These are phyloP conservation scores for Drosophila serrata DNA, from an alignment of 1,140 invertebrate genomes.

Conservation along the genomic window DNA sequence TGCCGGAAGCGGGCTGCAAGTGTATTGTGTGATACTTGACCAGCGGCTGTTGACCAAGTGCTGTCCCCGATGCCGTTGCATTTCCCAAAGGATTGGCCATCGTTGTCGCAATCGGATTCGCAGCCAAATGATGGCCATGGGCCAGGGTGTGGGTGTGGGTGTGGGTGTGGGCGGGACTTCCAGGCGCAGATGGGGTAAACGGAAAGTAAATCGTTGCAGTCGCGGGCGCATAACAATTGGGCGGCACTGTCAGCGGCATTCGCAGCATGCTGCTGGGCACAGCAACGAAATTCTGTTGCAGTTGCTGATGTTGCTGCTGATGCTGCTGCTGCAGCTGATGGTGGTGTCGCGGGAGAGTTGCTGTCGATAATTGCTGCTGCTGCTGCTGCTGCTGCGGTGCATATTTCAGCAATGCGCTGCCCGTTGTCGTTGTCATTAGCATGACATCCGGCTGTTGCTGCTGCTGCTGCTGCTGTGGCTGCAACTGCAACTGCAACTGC, in stretches of 20 bases:
- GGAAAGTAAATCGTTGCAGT: constrained; percentile 84
- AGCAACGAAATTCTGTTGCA: constrained; percentile 72
- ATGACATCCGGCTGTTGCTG: constrained; percentile 79
- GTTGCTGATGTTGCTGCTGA: constrained; percentile 51
- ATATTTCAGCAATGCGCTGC: constrained; percentile 75
- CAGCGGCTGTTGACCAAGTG: constrained; percentile 58
- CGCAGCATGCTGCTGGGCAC: constrained; percentile 80
- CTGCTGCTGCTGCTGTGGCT: constrained; percentile 35
- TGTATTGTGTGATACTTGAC: constrained; percentile 85
- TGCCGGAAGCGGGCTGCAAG: constrained; percentile 73
- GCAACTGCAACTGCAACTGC: constrained; percentile 40
- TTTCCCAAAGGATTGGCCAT: constrained; percentile 13
- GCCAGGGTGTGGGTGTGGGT: constrained; percentile 6
- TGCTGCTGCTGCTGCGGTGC: constrained; percentile 69
- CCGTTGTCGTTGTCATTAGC: constrained; percentile 80
- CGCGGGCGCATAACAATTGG: constrained; percentile 72
- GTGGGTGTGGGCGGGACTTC: constrained; percentile 33
- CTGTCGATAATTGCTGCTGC: constrained; percentile 67
- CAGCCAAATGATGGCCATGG: constrained; percentile 3
- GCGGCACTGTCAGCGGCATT: constrained; percentile 54
- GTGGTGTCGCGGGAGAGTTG: constrained; percentile 72
- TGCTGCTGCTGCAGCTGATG: constrained; percentile 63
- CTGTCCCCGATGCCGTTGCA: constrained; percentile 5
- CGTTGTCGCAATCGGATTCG: constrained; percentile 9
- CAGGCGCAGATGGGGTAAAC: constrained; percentile 61